A percentile compares a stretch with the other conserved stretches of the same genome.
Evolutionary conservation across 2,113 vertebrate species (phyloP).

Genomic region (Rhinolophus ferrumequinum): DNA sequence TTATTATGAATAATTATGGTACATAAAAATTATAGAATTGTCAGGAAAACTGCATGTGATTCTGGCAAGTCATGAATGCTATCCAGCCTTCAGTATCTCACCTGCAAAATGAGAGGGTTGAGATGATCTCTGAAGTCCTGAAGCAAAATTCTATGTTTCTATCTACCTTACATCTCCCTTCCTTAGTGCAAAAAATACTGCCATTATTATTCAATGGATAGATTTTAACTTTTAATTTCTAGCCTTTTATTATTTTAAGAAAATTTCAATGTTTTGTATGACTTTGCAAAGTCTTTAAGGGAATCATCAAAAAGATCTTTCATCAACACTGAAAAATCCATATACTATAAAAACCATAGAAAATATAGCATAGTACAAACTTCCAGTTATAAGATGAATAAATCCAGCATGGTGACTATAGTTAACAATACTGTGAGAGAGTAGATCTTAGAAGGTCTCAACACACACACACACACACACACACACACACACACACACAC

Average conservation of each 20-base stretch:
- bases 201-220: neutral
- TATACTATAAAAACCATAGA: neutral
- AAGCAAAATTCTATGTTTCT: neutral
- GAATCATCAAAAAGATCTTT: neutral
- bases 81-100: neutral
- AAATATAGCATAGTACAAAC: neutral
- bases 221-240: neutral
- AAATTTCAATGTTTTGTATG: neutral
- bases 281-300: neutral
- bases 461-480: neutral
- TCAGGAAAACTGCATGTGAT: neutral
- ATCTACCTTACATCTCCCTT: neutral
- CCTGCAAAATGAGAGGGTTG: neutral
- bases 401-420: neutral
- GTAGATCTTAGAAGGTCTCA: neutral
- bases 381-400: neutral
- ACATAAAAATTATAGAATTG: neutral
- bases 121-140: neutral
- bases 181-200: neutral
- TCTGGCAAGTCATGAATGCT: neutral
- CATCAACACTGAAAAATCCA: neutral
- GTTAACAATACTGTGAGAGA: neutral
- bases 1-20: neutral
- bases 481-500: neutral
- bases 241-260: neutral